These are phyloP conservation scores for Lathronympha strigana DNA, from an alignment of 2,888 invertebrate species.

Conservation along the genomic window DNA sequence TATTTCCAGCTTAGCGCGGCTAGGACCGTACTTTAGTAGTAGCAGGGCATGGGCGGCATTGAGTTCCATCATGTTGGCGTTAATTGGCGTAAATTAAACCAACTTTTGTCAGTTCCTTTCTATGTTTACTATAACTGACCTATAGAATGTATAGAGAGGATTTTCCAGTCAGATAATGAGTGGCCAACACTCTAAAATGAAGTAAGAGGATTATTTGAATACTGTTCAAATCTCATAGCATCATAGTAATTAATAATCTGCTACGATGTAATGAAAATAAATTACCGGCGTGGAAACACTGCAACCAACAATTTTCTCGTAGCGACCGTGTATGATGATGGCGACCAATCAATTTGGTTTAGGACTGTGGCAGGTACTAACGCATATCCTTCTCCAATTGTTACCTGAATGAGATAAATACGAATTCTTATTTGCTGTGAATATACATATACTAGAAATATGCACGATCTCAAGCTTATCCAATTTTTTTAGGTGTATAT, in stretches of 20 bases:
- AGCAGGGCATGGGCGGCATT: no score
- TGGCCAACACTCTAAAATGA: conserved; percentile 16
- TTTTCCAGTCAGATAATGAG: conserved; percentile 67
- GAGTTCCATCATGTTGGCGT: no score
- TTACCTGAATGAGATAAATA: conserved; percentile 4
- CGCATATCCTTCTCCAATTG: conserved; percentile 15
- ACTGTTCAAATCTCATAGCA: no score
- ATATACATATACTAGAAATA: not conserved
- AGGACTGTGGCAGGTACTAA: conserved; percentile 11
- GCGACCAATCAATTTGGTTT: conserved; percentile 20
- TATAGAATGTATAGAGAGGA: conserved; percentile 63
- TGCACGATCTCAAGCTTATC: no score
- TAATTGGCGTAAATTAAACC: no score
- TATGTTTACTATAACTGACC: no score
- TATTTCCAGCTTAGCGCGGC: no score
- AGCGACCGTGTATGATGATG: conserved; percentile 7
- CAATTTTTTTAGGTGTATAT: no score
- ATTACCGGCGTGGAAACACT: conserved; percentile 22
- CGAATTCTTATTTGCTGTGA: not conserved
- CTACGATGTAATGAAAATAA: not conserved
- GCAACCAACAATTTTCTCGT: conserved; percentile 16
- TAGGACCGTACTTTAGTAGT: no score
- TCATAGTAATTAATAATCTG: no score
- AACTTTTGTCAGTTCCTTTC: no score
- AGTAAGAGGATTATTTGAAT: not conserved